Base-by-base conservation (phyloP, 1,140 invertebrate species). In the Thrips palmi region DNA sequence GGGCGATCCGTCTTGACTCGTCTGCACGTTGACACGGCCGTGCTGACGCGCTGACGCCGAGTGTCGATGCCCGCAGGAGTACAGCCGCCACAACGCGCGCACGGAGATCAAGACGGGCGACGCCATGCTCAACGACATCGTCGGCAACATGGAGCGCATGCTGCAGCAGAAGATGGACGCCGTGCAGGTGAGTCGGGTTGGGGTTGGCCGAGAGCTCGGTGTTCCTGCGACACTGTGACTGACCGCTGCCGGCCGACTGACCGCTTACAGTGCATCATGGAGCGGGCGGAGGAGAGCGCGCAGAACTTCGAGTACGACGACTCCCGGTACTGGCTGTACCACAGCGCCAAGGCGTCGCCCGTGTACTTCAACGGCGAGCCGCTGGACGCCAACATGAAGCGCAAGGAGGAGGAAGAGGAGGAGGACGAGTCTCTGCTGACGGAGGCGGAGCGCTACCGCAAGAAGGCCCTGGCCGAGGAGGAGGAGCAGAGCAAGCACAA, bases 111-210 rank as follows among this genome's bases (percentile, higher is more conserved):
- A 82, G 52, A 71, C 83, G 56, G 77, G 79, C 14, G 67, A 69
- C 32, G 64, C 68, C 42, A 65, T 87, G 41, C 66, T 87, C 37
- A 65, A 67, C 33, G 71, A 73, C 20, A 81, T 84, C 28, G 68
- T 76, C 17, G 64, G 68, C 28, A 80, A 76, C 42, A 72, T 86
- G 24, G 70, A 71, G 32, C 67, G 67, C 11, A 81, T 85, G 77
- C 60, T 86, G 33, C 68, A 74, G 25, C 65, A 75, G 35, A 87
- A 86, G 67, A 81, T 82, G 61, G 77, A 84, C 44, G 80, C 82
- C 17, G 72, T 86, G 29, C 70, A 64, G 53, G 73, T 75, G 65
- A 41, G 37, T 34, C n/a, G 7, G n/a, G 7, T n/a, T 27, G 24
- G 24, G n/a, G n/a, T n/a, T n/a, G n/a, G n/a, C n/a, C n/a, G n/a